A percentile compares a stretch with the other conserved stretches of the same genome.
These are phyloP conservation scores for Watsonalla binaria DNA, from an alignment of 2,888 invertebrate genomes.

Conservation along the genomic window DNA sequence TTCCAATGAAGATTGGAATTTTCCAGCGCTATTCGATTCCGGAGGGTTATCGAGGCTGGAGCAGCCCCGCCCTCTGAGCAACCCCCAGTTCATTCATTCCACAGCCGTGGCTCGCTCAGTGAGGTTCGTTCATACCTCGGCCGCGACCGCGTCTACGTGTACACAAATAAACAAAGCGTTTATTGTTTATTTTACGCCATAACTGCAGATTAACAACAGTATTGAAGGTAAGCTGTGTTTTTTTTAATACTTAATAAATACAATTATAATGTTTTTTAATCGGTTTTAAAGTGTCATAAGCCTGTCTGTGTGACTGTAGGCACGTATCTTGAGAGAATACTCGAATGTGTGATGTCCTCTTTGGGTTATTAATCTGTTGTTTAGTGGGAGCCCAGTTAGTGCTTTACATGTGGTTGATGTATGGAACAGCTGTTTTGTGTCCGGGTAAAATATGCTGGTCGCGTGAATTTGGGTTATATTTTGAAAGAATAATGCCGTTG, in stretches of 20 bases:
- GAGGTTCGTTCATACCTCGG: slow-evolving; percentile 29
- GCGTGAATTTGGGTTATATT: neutral
- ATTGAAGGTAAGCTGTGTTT: neutral
- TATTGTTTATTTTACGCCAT: neutral
- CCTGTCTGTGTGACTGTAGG: too few relatives aligned
- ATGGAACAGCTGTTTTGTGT: neutral
- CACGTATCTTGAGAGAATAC: neutral
- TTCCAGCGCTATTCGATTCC: slow-evolving; percentile 25
- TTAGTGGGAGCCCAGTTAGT: neutral
- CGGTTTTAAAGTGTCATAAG: too few relatives aligned
- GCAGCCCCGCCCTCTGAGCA: slow-evolving; percentile 62
- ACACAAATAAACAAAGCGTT: slow-evolving; percentile 45
- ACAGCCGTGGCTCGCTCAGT: slow-evolving; percentile 47
- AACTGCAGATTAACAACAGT: too few relatives aligned
- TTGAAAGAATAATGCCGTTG: neutral
- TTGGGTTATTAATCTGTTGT: neutral
- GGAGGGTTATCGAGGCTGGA: slow-evolving; percentile 30
- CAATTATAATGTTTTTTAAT: too few relatives aligned
- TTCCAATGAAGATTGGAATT: slow-evolving; percentile 6
- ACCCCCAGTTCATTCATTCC: slow-evolving; percentile 59
- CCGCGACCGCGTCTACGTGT: slow-evolving; percentile 33
- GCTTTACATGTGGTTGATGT: neutral
- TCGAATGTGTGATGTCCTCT: neutral
- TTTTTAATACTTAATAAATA: too few relatives aligned
- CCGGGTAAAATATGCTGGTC: neutral